Evolutionary conservation across 2,797 vertebrate genomes (phyloP), one percentile per base, ranked within the genome.

Genomic region (Pipistrellus pipistrellus): DNA sequence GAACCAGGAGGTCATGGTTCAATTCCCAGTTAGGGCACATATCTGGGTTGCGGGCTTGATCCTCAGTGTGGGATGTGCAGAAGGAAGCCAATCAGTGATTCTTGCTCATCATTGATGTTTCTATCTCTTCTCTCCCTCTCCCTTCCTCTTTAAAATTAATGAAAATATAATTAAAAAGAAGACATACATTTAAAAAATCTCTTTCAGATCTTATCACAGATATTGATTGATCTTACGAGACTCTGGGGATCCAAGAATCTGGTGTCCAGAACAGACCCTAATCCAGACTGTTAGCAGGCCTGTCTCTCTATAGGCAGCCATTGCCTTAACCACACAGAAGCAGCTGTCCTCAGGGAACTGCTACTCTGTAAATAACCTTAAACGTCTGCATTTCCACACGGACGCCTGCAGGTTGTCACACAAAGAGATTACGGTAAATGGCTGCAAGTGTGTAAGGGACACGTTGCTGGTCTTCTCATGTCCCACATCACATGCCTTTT

Each of bases 291-390:
- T 2, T 5, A 1, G 51, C 18, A 46, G 20, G 12, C 20, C 53
- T 6, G 0, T 53, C 8, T 23, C 38, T 76, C 30, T n/a, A 1
- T 0, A 44, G 30, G 48, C 3, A 38, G 2, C 12, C 21, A 41
- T 38, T 66, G 35, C 30, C 51, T 85, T 44, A 55, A 32, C 30
- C 30, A 55, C 38, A 93, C 41, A n/a, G 2, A 83, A 66, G 35
- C 21, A 23, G 8, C 10, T 71, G 4, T 77, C 64, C 55, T 64
- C 38, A 78, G 48, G 75, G 68, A 88, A 53, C 5, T 18, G 71
- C 44, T 3, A 13, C 6, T 44, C 2, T 18, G 5, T 30, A 32
- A 51, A 48, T 64, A 73, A 27, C 35, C 25, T 84, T 71, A 23
- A 53, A 59, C 23, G 32, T 51, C 27, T 1, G 38, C 25, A 7